phyloP scores from a whole-genome alignment of 2,113 vertebrate genomes.

The Microtus montanus region DNA sequence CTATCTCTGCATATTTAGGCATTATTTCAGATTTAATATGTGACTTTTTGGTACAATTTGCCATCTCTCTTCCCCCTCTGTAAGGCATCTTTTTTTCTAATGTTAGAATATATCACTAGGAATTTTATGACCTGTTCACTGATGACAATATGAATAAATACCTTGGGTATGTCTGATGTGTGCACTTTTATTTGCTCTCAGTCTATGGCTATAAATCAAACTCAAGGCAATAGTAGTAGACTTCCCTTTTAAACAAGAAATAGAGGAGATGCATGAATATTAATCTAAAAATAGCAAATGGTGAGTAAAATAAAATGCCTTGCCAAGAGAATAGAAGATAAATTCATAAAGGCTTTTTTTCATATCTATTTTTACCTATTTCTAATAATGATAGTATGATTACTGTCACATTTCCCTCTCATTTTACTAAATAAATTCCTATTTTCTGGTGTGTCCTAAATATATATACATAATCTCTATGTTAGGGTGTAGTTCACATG shows the following conservation, averaged over 20 bases:
- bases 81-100: conserved; percentile 66
- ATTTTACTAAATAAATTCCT: conserved; percentile 4
- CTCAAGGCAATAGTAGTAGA: conserved; percentile 47
- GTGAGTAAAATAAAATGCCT: neutral
- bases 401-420: neutral
- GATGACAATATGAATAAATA: conserved; percentile 72
- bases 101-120: conserved; percentile 63
- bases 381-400: too few relatives aligned
- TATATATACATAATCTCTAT: neutral
- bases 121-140: conserved; percentile 67
- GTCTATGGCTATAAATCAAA: conserved; percentile 42
- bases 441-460: neutral
- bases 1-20: conserved; percentile 32
- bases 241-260: conserved; percentile 50
- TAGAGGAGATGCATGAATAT: neutral
- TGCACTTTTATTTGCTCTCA: conserved; percentile 48
- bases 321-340: conserved; percentile 14
- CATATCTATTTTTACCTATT: neutral
- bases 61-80: conserved; percentile 56
- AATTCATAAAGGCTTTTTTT: neutral
- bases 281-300: neutral
- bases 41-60: conserved; percentile 14
- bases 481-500: neutral
- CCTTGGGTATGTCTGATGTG: conserved; percentile 55
- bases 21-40: conserved; percentile 50